Evolutionary conservation across 2,113 vertebrate species (phyloP), one percentile per base, ranked within the genome.

Genomic region (Spea bombifrons): DNA sequence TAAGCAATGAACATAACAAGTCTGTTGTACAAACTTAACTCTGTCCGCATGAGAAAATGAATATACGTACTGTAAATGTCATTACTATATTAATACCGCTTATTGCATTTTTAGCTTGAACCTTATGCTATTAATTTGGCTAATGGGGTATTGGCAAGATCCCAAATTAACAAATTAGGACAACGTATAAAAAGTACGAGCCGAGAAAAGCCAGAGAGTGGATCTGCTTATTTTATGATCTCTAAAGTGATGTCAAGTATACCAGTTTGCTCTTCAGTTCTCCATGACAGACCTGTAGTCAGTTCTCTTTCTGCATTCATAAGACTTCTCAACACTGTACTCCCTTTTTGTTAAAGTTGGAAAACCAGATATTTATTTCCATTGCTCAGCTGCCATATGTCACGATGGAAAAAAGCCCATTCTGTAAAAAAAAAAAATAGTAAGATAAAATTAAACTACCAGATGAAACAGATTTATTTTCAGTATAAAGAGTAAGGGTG

Each of bases 341-440:
- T 81, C 86, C 85, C 91, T 90, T 96, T 97, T 96, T 94, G 95
- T 88, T 79, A 82, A 59, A 83, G 87, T 87, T 88, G 83, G 89
- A 91, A 90, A 91, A 85, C 84, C 85, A 85, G 87, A 88, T 88
- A 90, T 87, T 81, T 88, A 81, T 81, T 84, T 86, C 87, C 86
- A 30, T 30, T 86, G 87, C 88, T 94, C 93, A 96, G 90, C 92
- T 95, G 94, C 95, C 96, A 96, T 97, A 96, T 99, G 95, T 94
- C 94, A 88, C 91, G 88, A 85, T 88, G 86, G 86, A 90, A 90
- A 87, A 78, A 73, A 84, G 83, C 86, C 88, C 89, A 86, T 88
- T 82, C 74, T 66, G 81, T 82, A 57, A 57, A 72, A 71, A 3
- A 5, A 0, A 0, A 0, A 48, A 8, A 15, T n/a, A 30, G 30